These are phyloP conservation scores for Drosophila paramelanica DNA, from an alignment of 2,888 invertebrate genomes.

Conservation along the genomic window DNA sequence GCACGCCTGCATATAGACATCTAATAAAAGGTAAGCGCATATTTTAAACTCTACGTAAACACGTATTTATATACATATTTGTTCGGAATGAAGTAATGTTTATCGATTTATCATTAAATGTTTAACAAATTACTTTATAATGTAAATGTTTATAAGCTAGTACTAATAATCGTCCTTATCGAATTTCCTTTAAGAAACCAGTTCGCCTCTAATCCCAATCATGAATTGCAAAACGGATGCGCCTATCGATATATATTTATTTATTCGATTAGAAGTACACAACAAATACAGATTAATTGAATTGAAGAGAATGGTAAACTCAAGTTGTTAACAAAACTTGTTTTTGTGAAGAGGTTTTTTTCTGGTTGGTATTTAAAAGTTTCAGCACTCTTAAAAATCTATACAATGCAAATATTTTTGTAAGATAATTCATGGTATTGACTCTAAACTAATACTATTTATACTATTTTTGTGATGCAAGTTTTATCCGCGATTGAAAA, in stretches of 20 bases:
- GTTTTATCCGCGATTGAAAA: no score
- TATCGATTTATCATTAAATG: not conserved
- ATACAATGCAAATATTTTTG: no score
- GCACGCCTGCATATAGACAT: not conserved
- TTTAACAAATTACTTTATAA: not conserved
- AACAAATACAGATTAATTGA: not conserved
- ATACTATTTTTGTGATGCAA: no score
- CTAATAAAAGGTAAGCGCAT: not conserved
- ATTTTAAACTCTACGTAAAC: slow-evolving; percentile 1
- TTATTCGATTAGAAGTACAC: slow-evolving; percentile 5
- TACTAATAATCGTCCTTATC: not conserved
- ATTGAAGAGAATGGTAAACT: not conserved
- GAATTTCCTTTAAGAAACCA: not conserved
- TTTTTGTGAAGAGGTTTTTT: no score
- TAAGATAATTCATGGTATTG: no score
- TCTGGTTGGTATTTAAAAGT: no score
- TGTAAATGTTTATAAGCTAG: no score
- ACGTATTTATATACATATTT: not conserved
- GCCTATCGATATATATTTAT: slow-evolving; percentile 8
- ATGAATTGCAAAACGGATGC: not conserved
- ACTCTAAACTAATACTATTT: no score
- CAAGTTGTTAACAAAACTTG: no score
- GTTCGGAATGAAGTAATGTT: not conserved
- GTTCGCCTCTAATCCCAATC: not conserved
- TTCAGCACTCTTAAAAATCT: no score